Percentiles rank a stretch among this genome's conserved stretches.
Conservation (phyloP, 2,113 vertebrate species). For the Sphyrna mokarran region DNA sequence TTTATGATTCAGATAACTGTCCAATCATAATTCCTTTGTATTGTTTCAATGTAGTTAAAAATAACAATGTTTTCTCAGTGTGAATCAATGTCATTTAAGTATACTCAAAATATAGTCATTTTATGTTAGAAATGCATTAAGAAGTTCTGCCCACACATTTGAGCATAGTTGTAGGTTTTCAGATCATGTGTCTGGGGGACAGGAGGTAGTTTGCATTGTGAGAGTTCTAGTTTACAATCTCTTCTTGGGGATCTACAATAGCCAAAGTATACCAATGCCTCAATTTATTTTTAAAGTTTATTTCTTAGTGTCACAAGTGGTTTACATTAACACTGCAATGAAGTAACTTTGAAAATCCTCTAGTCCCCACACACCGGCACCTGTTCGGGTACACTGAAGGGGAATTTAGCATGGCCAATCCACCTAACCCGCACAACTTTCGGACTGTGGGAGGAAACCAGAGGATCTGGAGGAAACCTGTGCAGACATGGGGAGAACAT, state of each 20-base stretch:
- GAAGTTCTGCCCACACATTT: not conserved
- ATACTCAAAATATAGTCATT: not conserved
- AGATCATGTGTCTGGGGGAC: not conserved
- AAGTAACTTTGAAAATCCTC: no score
- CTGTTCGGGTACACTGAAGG: no score
- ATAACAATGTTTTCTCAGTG: not conserved
- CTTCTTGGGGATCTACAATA: not conserved
- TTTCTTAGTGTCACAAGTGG: no score
- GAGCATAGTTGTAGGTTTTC: not conserved
- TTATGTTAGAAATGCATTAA: not conserved
- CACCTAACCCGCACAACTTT: no score
- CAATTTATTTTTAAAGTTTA: not conserved
- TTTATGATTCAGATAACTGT: not conserved
- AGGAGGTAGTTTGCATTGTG: not conserved
- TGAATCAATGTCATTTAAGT: not conserved
- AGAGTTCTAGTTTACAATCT: not conserved
- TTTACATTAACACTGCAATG: no score
- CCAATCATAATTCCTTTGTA: not conserved
- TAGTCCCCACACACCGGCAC: no score
- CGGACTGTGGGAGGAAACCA: no score
- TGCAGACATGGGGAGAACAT: no score
- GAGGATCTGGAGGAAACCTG: no score
- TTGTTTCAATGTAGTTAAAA: not conserved
- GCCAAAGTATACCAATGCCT: not conserved
- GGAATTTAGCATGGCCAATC: no score